Evolutionary conservation across 1,140 invertebrate species (phyloP), one percentile per base, ranked within the genome.

Genomic region (Streblospio benedicti): DNA sequence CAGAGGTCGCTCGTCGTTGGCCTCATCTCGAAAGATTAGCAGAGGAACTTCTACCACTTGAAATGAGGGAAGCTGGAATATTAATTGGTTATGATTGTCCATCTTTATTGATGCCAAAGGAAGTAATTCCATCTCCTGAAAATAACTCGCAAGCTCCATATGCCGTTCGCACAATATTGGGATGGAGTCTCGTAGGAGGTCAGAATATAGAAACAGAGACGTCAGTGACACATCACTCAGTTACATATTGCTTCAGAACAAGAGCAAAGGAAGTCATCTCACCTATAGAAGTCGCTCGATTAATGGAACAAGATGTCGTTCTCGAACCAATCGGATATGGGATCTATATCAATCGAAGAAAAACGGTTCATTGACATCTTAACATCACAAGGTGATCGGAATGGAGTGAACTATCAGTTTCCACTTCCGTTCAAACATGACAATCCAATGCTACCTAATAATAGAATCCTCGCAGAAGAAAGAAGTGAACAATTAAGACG

Each of bases 41-140:
- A n/a, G 18, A 38, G 2, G 23, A 25, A 16, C 38, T 56, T 18
- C 31, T 23, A 9, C 53, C 53, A 20, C 6, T 56, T 18, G 32
- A 56, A 30, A 38, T 38, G 2, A 41, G 53, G 35, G 53, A 56
- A n/a, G 53, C 43, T 18, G 53, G 5, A 20, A 2, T 56, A 20
- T 25, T 56, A 16, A 56, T 56, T 38, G 53, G 53, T 6, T 56
- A 56, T 31, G 38, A 56, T 23, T 41, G 53, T 41, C 33, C 53
- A 20, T 23, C 20, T 9, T 32, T 38, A 14, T 38, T 56, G 4
- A 20, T 38, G 5, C 53, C 53, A 35, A 38, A 23, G 38, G 23
- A 38, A n/a, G 20, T 38, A 23, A 23, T 56, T 9, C 9, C 4
- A 23, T 23, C 33, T 16, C 20, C 23, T 0, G 38, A 38, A 6